Conservation (phyloP, 2,888 invertebrate genomes). For the Carterocephalus palaemon region DNA sequence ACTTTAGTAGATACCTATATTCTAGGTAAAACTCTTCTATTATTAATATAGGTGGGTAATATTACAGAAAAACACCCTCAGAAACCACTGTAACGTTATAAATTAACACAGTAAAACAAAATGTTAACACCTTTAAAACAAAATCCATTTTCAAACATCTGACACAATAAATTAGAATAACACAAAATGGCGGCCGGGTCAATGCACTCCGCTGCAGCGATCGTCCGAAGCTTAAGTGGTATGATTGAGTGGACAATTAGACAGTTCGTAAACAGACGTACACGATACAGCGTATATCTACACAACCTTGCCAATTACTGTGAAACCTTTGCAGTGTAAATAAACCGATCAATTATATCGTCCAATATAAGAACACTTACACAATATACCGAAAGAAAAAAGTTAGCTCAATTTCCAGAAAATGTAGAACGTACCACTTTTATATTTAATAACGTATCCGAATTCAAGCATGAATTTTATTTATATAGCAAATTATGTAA, state of each 20-base stretch:
- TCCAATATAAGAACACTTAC: constrained; percentile 18
- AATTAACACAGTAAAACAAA: too few relatives aligned
- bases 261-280: constrained; percentile 27
- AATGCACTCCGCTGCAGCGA: constrained; percentile 34
- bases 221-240: constrained; percentile 36
- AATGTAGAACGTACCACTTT: too few relatives aligned
- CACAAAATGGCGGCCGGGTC: constrained; percentile 58
- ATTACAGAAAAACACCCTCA: too few relatives aligned
- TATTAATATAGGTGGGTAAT: too few relatives aligned
- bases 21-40: too few relatives aligned
- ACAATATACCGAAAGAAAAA: constrained; percentile 7
- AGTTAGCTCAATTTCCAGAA: neutral
- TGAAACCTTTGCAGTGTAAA: constrained; percentile 24
- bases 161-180: constrained; percentile 58
- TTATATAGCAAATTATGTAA: too few relatives aligned
- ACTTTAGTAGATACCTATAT: too few relatives aligned
- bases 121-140: neutral
- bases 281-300: constrained; percentile 21
- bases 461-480: too few relatives aligned
- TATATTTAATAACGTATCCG: too few relatives aligned
- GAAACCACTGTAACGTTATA: too few relatives aligned
- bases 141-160: constrained; percentile 26
- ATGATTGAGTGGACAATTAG: constrained; percentile 37
- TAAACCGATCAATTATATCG: constrained; percentile 25
- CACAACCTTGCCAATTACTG: constrained; percentile 27